Evolutionary conservation across 2,888 invertebrate genomes (phyloP).

Genomic region (Macropis europaea): DNA sequence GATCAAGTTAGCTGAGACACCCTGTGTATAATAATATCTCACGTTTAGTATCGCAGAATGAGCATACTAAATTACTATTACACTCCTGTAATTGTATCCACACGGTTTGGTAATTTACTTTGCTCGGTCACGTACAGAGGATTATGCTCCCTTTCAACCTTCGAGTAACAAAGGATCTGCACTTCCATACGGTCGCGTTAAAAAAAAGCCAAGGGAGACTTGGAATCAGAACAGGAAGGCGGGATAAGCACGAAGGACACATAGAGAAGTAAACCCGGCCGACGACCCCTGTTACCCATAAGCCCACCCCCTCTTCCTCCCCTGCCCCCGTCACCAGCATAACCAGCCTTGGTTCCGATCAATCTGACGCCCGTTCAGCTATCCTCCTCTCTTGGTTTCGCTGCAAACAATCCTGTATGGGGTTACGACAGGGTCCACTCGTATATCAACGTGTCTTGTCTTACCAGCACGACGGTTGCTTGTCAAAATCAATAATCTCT

Average conservation of each 20-base stretch:
- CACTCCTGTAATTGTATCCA: not conserved
- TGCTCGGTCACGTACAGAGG: constrained; percentile 9
- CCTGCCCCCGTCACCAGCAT: constrained; percentile 62
- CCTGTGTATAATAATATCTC: constrained; percentile 3
- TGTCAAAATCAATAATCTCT: constrained; percentile 63
- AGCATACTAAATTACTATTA: not conserved
- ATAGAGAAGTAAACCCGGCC: constrained; percentile 64
- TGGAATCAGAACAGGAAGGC: constrained; percentile 1
- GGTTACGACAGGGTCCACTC: constrained; percentile 37
- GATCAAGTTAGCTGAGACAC: too few species aligned
- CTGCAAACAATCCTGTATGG: constrained; percentile 40
- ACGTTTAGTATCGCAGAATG: not conserved
- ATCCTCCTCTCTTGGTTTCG: constrained; percentile 54
- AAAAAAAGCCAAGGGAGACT: not conserved
- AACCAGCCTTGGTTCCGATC: constrained; percentile 69
- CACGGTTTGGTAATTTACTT: not conserved
- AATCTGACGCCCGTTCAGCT: constrained; percentile 69
- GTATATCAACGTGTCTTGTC: constrained; percentile 63
- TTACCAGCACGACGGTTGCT: constrained; percentile 48
- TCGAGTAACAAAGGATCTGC: constrained; percentile 23
- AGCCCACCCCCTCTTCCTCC: constrained; percentile 63
- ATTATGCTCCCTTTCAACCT: not conserved
- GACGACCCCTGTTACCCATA: constrained; percentile 68
- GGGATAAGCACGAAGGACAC: constrained; percentile 60
- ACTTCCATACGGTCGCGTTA: constrained; percentile 17